These are phyloP conservation scores for Urocyon cinereoargenteus DNA, from an alignment of 2,797 vertebrate genomes.

Conservation along the genomic window DNA sequence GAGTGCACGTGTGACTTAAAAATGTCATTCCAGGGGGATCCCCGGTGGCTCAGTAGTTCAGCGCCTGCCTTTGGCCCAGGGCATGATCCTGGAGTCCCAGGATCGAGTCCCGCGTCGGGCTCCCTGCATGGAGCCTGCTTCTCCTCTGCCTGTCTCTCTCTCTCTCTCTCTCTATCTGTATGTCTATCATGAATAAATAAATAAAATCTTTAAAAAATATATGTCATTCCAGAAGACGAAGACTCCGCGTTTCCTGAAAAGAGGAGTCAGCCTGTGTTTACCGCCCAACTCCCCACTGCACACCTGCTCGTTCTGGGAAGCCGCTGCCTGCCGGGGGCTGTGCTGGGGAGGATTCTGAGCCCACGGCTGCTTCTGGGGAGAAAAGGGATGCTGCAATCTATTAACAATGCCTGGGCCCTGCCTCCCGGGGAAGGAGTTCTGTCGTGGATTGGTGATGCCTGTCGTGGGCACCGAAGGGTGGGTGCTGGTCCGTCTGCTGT, in stretches of 20 bases:
- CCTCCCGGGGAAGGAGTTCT: background rate
- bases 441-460: slow-evolving; percentile 49
- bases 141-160: too few species aligned
- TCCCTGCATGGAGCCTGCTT: too few species aligned
- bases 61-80: too few species aligned
- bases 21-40: background rate
- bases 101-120: too few species aligned
- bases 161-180: too few species aligned
- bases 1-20: background rate
- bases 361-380: background rate
- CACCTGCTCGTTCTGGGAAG: background rate
- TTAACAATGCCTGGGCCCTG: background rate
- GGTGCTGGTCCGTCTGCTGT: accelerated
- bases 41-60: too few species aligned
- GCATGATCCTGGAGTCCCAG: too few species aligned
- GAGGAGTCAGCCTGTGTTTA: background rate
- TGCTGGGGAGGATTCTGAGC: background rate
- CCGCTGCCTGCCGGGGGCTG: background rate
- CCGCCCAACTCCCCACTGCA: background rate
- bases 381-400: background rate
- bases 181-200: too few species aligned
- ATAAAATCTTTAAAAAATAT: too few species aligned
- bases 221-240: background rate
- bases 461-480: accelerated
- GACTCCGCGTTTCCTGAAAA: background rate